Base-by-base conservation (phyloP, 2,888 invertebrate species). In the Leptogaster cylindrica region DNA sequence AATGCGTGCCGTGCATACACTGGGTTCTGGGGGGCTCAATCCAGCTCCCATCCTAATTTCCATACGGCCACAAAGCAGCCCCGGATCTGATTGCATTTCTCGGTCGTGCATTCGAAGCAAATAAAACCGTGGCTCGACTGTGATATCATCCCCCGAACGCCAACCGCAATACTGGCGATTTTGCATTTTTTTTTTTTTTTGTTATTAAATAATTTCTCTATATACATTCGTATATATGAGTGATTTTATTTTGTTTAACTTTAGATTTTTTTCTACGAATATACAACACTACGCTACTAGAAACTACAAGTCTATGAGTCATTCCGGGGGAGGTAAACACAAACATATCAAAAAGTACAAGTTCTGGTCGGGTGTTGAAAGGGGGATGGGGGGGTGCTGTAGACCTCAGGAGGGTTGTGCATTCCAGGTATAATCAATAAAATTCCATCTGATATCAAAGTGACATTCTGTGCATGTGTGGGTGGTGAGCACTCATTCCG, bases 351-450 rank as follows among this genome's bases (percentile, higher is more conserved):
- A 52, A 28, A 33, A 52, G 28, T 50, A 28, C 3, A 14, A n/a
- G n/a, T n/a, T n/a, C n/a, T n/a, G n/a, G n/a, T n/a, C n/a, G n/a
- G n/a, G n/a, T n/a, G n/a, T n/a, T n/a, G 44, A 44, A 28, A 27
- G 39, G 50, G 28, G n/a, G 31, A 31, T 50, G 16, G 16, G 50
- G 41, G 41, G 51, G 51, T 51, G 7, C 10, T 27, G 14, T 50
- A 50, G 25, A 8, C 51, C 10, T 10, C 27, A 51, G 16, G 31
- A 16, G 41, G 41, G 10, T 8, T n/a, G 25, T 58, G 58, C 58
- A 58, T 58, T 39, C 58, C 14, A 25, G 12, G 41, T 58, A 14
- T 41, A 58, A 58, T 58, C 58, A 58, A 58, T 58, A 58, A 58
- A 41, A 58, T 25, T 41, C 39, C 39, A 39, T 20, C 25, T 58